phyloP scores from a whole-genome alignment of 2,113 vertebrate species.

The Ptilonorhynchus violaceus region DNA sequence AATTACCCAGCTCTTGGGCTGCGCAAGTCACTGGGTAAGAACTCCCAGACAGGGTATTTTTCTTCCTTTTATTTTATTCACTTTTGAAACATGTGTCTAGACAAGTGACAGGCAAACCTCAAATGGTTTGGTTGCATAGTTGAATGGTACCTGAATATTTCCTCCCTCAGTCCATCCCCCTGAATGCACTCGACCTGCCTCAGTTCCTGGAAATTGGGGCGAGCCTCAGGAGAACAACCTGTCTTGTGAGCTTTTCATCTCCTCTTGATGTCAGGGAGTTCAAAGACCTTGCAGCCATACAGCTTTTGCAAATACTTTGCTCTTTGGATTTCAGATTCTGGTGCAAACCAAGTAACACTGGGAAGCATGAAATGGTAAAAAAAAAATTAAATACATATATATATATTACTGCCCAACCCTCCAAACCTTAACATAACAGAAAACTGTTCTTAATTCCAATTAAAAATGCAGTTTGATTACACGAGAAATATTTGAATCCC shows the following conservation, averaged over 20 bases:
- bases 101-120: slow-evolving; percentile 22
- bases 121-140: background rate
- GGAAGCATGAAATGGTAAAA: background rate
- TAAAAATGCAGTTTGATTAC: background rate
- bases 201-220: background rate
- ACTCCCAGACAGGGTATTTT: slow-evolving; percentile 42
- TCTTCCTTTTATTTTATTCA: background rate
- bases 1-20: slow-evolving; percentile 22
- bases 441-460: background rate
- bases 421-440: background rate
- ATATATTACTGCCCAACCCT: background rate
- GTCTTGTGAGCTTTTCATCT: background rate
- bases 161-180: background rate
- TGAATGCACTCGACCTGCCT: background rate
- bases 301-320: background rate
- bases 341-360: background rate
- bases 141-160: background rate
- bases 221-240: background rate
- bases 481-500: background rate
- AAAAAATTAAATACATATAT: too few relatives aligned
- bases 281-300: background rate
- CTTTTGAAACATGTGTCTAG: slow-evolving; percentile 22
- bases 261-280: background rate
- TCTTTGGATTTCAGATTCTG: background rate
- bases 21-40: background rate